phyloP scores from a whole-genome alignment of 1,140 invertebrate genomes.

The Penaeus vannamei region DNA sequence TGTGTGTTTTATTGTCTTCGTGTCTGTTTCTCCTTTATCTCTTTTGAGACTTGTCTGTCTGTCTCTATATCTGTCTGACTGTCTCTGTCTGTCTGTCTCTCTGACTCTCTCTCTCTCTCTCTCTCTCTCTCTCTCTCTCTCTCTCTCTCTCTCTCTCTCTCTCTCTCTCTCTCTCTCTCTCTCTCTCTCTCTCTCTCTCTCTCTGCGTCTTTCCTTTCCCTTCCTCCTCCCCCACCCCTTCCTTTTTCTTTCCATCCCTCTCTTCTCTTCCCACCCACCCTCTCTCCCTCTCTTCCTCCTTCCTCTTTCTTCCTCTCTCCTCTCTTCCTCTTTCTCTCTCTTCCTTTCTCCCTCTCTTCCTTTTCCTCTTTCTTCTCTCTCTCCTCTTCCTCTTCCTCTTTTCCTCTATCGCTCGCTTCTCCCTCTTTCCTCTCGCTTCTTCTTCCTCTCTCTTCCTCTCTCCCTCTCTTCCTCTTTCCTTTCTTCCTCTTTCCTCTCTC shows the following conservation, averaged over 20 bases:
- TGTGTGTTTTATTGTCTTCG: not conserved
- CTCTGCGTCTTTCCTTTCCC: too few relatives aligned
- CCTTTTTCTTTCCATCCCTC: too few relatives aligned
- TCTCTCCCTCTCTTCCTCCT: not conserved
- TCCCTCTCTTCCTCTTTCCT: not conserved
- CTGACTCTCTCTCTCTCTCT: too few relatives aligned
- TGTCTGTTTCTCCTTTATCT: not conserved
- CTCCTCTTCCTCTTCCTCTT: not conserved
- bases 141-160: too few relatives aligned
- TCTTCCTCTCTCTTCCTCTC: not conserved
- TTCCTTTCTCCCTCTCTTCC: not conserved
- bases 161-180: too few relatives aligned
- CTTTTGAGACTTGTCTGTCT: too few relatives aligned
- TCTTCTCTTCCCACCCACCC: too few relatives aligned
- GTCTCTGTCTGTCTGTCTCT: too few relatives aligned
- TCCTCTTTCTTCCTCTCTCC: not conserved
- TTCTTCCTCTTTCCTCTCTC: not conserved
- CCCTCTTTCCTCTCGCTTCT: not conserved
- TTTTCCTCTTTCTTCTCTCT: not conserved
- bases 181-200: too few relatives aligned
- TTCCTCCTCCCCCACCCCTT: too few relatives aligned
- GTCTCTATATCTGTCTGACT: too few relatives aligned
- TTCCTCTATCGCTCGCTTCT: not conserved
- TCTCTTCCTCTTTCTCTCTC: not conserved
- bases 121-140: too few relatives aligned